Conservation (phyloP, 2,797 vertebrate genomes). For the Choloepus didactylus region DNA sequence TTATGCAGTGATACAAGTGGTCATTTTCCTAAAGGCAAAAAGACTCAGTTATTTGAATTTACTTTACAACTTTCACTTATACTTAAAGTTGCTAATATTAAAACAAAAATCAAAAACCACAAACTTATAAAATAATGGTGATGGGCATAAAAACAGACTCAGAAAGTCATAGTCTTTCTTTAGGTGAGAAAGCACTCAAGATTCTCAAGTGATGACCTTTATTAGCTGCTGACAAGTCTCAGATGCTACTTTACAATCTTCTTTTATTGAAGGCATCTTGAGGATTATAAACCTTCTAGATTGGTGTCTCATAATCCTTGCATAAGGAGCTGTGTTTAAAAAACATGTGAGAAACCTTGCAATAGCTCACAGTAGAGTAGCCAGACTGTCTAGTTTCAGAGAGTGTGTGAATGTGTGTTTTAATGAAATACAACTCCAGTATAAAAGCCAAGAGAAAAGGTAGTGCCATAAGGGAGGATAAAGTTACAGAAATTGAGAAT, state of each 20-base stretch:
- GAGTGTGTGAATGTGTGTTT: neutral
- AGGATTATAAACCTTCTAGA: slow-evolving; percentile 54
- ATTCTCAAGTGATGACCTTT: slow-evolving; percentile 50
- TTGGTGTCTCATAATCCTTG: slow-evolving; percentile 43
- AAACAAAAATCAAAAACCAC: slow-evolving; percentile 40
- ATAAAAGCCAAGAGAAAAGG: slow-evolving; percentile 34
- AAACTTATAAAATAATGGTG: neutral
- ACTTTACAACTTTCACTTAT: slow-evolving; percentile 17
- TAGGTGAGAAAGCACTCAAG: slow-evolving; percentile 39
- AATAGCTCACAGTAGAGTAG: slow-evolving; percentile 35
- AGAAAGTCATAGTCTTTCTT: slow-evolving; percentile 56
- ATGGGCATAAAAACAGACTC: slow-evolving; percentile 35
- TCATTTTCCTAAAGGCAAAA: slow-evolving; percentile 41
- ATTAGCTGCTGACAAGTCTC: slow-evolving; percentile 45
- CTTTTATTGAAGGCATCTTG: slow-evolving; percentile 66
- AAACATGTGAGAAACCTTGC: slow-evolving; percentile 33
- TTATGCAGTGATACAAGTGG: slow-evolving; percentile 13
- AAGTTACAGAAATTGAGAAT: slow-evolving; percentile 26
- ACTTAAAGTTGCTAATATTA: slow-evolving; percentile 43
- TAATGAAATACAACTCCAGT: slow-evolving; percentile 46
- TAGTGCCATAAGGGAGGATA: neutral
- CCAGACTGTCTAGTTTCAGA: neutral
- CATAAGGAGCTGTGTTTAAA: slow-evolving; percentile 60
- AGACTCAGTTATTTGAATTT: slow-evolving; percentile 57
- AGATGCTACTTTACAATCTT: slow-evolving; percentile 49